Conservation (phyloP, 64 coral and sea anemone genomes). For the Pachyseris speciosa region DNA sequence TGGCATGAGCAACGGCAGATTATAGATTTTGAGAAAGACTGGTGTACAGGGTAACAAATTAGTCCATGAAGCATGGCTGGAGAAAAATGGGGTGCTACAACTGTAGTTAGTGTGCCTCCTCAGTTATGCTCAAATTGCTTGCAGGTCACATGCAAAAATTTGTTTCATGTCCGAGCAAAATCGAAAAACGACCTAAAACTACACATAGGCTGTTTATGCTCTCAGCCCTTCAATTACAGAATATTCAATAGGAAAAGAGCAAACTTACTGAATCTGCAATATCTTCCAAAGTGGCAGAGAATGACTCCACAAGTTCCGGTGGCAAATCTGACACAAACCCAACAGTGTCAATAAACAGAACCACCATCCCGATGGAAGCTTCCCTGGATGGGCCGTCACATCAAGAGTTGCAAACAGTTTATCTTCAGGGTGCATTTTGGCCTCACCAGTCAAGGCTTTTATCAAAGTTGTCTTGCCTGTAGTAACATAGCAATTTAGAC, state of each 20-base stretch:
- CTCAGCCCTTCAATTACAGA: too few species aligned
- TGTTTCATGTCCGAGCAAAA: too few species aligned
- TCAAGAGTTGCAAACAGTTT: conserved; percentile 99
- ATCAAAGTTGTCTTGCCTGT: conserved; percentile 97
- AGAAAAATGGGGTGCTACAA: too few species aligned
- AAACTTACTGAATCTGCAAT: conserved; percentile 87
- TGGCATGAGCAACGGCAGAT: too few species aligned
- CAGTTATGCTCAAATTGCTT: too few species aligned
- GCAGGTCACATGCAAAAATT: too few species aligned
- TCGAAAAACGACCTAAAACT: too few species aligned
- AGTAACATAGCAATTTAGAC: background rate
- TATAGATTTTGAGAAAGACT: too few species aligned
- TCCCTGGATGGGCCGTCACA: conserved; percentile 94
- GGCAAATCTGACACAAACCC: conserved; percentile 97
- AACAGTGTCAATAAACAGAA: conserved; percentile 93
- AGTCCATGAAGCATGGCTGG: too few species aligned
- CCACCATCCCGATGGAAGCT: conserved; percentile 91
- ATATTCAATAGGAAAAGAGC: background rate
- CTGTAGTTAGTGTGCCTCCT: too few species aligned
- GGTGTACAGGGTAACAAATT: too few species aligned
- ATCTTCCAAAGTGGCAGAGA: conserved; percentile 97
- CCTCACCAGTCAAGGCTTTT: conserved; percentile 89
- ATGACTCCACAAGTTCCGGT: conserved; percentile 95
- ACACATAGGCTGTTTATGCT: too few species aligned
- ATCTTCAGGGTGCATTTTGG: conserved; percentile 94